phyloP scores from a whole-genome alignment of 2,888 invertebrate genomes.

The Acleris cristana region DNA sequence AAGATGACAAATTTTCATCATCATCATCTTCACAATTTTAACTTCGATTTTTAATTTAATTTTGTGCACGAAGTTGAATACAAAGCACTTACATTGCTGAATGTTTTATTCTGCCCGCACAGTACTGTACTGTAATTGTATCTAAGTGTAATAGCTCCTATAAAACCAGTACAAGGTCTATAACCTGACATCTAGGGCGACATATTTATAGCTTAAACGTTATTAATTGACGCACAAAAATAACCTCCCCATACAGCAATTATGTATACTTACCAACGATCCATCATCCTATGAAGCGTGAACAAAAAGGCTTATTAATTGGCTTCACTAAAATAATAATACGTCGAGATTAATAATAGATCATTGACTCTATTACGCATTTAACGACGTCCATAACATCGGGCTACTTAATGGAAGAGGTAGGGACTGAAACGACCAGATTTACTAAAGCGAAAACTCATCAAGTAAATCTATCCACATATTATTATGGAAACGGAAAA shows the following conservation, averaged over 20 bases:
- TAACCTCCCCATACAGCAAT: constrained; percentile 9
- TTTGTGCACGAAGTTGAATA: no score
- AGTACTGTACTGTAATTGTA: not conserved
- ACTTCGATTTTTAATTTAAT: no score
- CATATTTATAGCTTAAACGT: constrained; percentile 17
- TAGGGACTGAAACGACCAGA: constrained; percentile 23
- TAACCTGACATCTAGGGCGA: constrained; percentile 2
- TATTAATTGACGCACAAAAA: constrained; percentile 26
- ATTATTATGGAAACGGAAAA: constrained; percentile 32
- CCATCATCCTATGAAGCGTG: constrained; percentile 79
- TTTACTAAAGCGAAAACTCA: constrained; percentile 29
- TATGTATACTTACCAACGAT: constrained; percentile 76
- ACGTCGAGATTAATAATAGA: constrained; percentile 21
- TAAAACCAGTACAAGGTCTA: constrained; percentile 1
- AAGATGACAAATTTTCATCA: no score
- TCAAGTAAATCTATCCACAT: constrained; percentile 24
- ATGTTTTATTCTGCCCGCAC: not conserved
- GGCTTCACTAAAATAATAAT: constrained; percentile 48
- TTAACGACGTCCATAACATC: constrained; percentile 24
- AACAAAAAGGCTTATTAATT: constrained; percentile 71
- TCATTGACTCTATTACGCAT: constrained; percentile 18
- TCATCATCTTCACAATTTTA: no score
- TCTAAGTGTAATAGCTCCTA: not conserved
- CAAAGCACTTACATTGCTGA: not conserved
- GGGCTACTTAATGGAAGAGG: constrained; percentile 11